Evolutionary conservation across 2,113 vertebrate species (phyloP).

Genomic region (Catagonus wagneri): DNA sequence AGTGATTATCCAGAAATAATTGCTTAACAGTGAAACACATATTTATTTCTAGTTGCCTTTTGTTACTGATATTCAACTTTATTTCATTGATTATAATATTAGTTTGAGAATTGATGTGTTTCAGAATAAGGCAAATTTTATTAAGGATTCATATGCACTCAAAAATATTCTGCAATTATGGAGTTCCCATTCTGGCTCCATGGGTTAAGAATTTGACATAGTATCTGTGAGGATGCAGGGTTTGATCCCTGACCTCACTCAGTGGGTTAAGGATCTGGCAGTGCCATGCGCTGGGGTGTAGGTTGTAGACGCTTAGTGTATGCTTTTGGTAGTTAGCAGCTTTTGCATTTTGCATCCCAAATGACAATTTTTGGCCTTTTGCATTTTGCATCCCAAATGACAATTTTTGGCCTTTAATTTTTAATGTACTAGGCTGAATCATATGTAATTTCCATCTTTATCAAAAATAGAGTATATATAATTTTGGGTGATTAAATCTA

Average conservation of each 20-base stretch:
- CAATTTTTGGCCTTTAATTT: background rate
- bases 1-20: background rate
- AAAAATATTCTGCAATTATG: background rate
- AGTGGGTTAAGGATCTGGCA: too few relatives aligned
- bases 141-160: background rate
- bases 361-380: background rate
- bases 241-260: too few relatives aligned
- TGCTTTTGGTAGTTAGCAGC: background rate
- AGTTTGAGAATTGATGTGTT: background rate
- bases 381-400: background rate
- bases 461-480: background rate
- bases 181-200: too few relatives aligned
- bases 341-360: background rate
- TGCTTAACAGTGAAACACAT: background rate
- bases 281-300: too few relatives aligned
- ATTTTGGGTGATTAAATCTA: background rate
- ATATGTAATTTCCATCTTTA: background rate
- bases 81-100: conserved; percentile 19
- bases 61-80: background rate
- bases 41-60: background rate
- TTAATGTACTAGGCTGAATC: background rate
- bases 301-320: background rate
- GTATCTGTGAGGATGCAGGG: too few relatives aligned
- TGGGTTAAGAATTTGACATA: too few relatives aligned
- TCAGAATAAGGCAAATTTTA: background rate